phyloP scores from a whole-genome alignment of 1,140 invertebrate species.

The Lysiphlebus fabarum region DNA sequence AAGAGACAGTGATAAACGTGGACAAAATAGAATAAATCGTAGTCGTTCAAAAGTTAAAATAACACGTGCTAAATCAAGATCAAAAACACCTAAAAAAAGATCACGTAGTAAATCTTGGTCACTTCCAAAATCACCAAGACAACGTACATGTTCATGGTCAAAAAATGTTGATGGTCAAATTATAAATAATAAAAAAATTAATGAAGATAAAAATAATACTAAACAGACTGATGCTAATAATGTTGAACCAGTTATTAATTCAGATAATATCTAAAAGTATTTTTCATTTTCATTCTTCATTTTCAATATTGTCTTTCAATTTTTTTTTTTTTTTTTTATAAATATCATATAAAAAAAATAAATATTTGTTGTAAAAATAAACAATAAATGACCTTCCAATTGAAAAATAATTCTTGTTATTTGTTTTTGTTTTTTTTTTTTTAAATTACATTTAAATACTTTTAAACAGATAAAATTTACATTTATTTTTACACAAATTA shows the following conservation, averaged over 20 bases:
- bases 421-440: no score
- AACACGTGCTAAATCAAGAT: constrained; percentile 40
- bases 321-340: neutral
- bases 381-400: no score
- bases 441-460: no score
- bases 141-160: constrained; percentile 48
- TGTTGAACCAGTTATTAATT: constrained; percentile 8
- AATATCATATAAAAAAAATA: no score
- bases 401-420: no score
- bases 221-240: neutral
- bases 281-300: constrained; percentile 1
- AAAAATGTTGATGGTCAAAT: constrained; percentile 31
- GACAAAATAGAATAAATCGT: constrained; percentile 20
- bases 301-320: neutral
- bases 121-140: constrained; percentile 42
- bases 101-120: constrained; percentile 51
- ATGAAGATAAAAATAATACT: constrained; percentile 16
- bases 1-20: constrained; percentile 3
- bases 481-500: no score
- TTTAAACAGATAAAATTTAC: no score
- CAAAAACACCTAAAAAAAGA: constrained; percentile 30
- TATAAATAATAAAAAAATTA: constrained; percentile 9
- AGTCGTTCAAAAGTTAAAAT: constrained; percentile 35
- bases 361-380: no score
- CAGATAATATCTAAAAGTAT: neutral